phyloP scores from a whole-genome alignment of 1,140 invertebrate genomes.

The Maniola jurtina region DNA sequence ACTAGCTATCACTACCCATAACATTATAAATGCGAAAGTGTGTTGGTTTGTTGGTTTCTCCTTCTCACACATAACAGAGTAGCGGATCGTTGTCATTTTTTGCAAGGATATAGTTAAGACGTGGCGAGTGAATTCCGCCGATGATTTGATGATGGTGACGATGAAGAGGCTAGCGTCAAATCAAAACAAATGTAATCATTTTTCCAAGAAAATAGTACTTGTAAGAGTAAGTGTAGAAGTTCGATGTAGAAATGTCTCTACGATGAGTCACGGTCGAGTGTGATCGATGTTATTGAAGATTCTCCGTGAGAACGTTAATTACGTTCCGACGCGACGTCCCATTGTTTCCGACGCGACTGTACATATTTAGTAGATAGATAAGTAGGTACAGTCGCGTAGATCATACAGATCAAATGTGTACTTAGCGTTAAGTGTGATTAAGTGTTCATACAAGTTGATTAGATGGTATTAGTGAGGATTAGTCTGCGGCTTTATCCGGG shows the following conservation, averaged over 20 bases:
- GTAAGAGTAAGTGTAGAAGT: too few relatives aligned
- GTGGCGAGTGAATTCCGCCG: too few relatives aligned
- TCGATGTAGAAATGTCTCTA: background rate
- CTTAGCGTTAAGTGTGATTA: background rate
- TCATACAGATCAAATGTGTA: background rate
- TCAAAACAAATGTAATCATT: background rate
- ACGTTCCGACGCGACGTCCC: too few relatives aligned
- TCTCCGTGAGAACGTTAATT: background rate
- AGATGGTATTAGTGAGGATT: background rate
- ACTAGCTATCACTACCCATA: too few relatives aligned
- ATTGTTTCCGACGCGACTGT: background rate
- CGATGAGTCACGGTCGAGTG: background rate
- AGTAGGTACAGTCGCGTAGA: too few relatives aligned
- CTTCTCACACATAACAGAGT: too few relatives aligned
- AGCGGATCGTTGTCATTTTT: too few relatives aligned
- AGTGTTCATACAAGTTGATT: background rate
- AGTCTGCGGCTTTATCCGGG: background rate
- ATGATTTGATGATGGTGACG: too few relatives aligned
- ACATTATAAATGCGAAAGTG: too few relatives aligned
- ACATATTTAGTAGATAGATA: background rate
- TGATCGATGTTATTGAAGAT: constrained; percentile 3
- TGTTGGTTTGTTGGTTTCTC: too few relatives aligned
- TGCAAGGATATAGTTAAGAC: too few relatives aligned
- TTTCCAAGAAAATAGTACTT: background rate
- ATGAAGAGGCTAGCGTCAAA: background rate